Conservation (phyloP, 2,888 invertebrate species). For the Ornithoptera priamus region DNA sequence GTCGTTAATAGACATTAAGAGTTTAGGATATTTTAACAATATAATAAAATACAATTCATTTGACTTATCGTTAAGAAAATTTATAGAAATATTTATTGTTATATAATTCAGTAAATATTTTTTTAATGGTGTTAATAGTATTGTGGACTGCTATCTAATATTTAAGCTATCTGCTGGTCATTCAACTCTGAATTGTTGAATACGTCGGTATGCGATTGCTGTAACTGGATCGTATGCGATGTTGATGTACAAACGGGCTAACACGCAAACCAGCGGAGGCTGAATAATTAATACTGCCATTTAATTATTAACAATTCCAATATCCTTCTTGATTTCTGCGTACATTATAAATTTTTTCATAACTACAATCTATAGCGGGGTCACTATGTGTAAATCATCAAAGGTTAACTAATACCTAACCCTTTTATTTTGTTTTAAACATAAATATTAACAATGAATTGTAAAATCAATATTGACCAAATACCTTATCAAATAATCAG, state of each 20-base stretch:
- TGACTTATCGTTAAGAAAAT: no score
- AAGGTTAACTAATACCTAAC: not conserved
- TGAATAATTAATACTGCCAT: conserved; percentile 12
- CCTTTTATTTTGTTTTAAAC: not conserved
- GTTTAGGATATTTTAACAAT: no score
- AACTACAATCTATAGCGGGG: not conserved
- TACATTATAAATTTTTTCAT: not conserved
- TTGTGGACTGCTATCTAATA: conserved; percentile 7
- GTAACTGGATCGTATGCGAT: conserved; percentile 22
- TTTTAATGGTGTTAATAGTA: conserved; percentile 7
- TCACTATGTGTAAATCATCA: not conserved
- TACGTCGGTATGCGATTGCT: conserved; percentile 20
- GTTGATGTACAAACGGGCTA: conserved; percentile 12
- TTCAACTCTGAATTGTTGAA: conserved; percentile 28
- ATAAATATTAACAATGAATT: not conserved
- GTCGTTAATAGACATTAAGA: no score
- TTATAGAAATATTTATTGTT: no score
- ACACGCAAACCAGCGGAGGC: not conserved
- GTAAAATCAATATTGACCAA: conserved; percentile 19
- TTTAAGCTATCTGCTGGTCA: conserved; percentile 31
- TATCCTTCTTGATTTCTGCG: not conserved
- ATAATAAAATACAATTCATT: no score
- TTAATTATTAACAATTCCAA: conserved; percentile 7
- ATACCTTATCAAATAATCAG: conserved; percentile 15
- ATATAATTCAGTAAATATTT: not conserved